Evolutionary conservation across 2,113 vertebrate species (phyloP).

Genomic region (Cottus gobio): DNA sequence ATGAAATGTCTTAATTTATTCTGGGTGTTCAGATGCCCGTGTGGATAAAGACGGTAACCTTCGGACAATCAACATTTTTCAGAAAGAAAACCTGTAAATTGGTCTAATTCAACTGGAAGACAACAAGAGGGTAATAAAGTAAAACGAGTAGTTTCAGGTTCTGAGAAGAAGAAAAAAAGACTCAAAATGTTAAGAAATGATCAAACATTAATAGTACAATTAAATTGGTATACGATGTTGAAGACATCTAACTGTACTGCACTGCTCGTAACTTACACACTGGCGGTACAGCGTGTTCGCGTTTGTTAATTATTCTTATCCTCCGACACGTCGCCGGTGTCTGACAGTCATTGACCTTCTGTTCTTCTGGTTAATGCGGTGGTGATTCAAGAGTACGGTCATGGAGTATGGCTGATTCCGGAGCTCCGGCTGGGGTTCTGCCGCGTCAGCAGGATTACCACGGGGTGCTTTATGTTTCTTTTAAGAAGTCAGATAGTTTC

Average conservation of each 20-base stretch:
- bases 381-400: slow-evolving; percentile 4
- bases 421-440: neutral
- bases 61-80: neutral
- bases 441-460: slow-evolving; percentile 9
- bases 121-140: neutral
- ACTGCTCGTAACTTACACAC: slow-evolving; percentile 2
- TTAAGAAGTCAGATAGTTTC: neutral
- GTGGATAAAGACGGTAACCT: neutral
- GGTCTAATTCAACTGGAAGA: neutral
- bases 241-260: neutral
- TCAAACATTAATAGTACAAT: neutral
- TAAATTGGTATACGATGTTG: neutral
- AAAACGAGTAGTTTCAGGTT: neutral
- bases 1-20: neutral
- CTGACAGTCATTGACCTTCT: slow-evolving; percentile 46
- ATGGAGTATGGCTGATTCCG: neutral
- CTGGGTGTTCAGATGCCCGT: neutral
- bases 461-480: neutral
- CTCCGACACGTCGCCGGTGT: slow-evolving; percentile 6
- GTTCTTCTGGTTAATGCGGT: slow-evolving; percentile 6
- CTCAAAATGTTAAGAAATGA: neutral
- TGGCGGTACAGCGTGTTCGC: slow-evolving; percentile 6
- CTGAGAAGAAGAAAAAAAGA: neutral
- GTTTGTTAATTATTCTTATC: slow-evolving; percentile 54
- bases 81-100: neutral